Conservation (phyloP, 2,888 invertebrate genomes). For the Pammene aurita region DNA sequence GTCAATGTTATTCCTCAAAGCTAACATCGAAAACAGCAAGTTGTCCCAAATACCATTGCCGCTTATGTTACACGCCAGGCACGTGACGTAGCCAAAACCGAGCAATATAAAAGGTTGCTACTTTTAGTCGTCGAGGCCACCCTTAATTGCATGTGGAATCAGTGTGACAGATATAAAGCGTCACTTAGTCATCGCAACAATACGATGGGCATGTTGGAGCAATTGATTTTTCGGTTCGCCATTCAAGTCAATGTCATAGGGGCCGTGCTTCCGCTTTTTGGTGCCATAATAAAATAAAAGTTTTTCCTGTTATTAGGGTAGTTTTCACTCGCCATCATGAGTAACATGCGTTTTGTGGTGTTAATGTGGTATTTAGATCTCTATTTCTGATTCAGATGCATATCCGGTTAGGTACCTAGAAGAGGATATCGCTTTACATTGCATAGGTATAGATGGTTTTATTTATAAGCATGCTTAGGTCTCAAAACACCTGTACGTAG, state of each 20-base stretch:
- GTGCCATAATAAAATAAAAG: conserved; percentile 38
- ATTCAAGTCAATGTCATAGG: conserved; percentile 57
- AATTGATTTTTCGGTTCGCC: conserved; percentile 66
- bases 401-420: not conserved
- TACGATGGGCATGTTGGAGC: conserved; percentile 65
- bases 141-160: conserved; percentile 58
- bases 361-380: not conserved
- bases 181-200: conserved; percentile 62
- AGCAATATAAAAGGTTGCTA: conserved; percentile 47
- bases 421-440: not conserved
- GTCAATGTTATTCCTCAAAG: conserved; percentile 45
- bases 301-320: conserved; percentile 16
- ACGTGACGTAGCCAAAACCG: not conserved
- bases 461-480: too few species aligned
- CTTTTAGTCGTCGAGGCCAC: conserved; percentile 33
- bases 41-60: not conserved
- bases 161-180: conserved; percentile 58
- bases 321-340: conserved; percentile 8
- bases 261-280: conserved; percentile 48
- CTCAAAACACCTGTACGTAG: too few species aligned
- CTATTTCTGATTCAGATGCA: not conserved
- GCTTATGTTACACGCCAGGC: not conserved
- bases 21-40: not conserved
- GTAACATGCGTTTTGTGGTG: too few species aligned
- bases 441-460: too few species aligned